Percentiles rank a stretch among this genome's conserved stretches.
Evolutionary conservation across 2,797 vertebrate species (phyloP).

Genomic region (Scolopax rusticola): DNA sequence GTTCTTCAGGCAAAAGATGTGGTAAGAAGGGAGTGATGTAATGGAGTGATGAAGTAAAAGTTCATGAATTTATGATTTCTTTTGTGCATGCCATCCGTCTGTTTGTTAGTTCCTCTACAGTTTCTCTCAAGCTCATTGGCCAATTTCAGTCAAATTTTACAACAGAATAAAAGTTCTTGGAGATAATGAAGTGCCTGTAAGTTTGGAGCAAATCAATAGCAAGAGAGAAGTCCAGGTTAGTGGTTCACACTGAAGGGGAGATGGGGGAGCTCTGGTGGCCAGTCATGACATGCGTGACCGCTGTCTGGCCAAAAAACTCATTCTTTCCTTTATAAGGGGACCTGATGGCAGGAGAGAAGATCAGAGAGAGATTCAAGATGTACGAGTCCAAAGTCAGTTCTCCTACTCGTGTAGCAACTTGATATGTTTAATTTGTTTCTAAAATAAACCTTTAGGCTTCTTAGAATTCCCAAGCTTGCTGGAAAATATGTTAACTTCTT

Average conservation of each 20-base stretch:
- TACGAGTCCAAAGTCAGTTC: background rate
- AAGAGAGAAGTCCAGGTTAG: background rate
- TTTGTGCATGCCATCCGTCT: background rate
- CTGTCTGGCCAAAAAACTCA: background rate
- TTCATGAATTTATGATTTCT: background rate
- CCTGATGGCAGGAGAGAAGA: background rate
- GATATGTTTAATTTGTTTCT: slow-evolving; percentile 4
- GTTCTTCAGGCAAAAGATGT: background rate
- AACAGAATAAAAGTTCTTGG: background rate
- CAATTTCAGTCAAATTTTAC: background rate
- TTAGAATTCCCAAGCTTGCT: background rate
- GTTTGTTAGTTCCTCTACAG: background rate
- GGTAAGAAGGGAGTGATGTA: background rate
- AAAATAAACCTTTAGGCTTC: slow-evolving; percentile 6
- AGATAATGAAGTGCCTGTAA: background rate
- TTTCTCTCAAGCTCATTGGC: background rate
- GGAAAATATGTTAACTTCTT: background rate
- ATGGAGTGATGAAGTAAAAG: background rate
- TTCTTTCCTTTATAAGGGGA: background rate
- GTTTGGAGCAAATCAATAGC: background rate
- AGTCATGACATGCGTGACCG: background rate
- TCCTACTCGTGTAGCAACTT: background rate
- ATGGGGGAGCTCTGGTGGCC: background rate
- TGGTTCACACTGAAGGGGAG: background rate
- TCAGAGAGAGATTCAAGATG: background rate